These are phyloP conservation scores for Eumerus sabulonum DNA, from an alignment of 2,888 invertebrate species.

Conservation along the genomic window DNA sequence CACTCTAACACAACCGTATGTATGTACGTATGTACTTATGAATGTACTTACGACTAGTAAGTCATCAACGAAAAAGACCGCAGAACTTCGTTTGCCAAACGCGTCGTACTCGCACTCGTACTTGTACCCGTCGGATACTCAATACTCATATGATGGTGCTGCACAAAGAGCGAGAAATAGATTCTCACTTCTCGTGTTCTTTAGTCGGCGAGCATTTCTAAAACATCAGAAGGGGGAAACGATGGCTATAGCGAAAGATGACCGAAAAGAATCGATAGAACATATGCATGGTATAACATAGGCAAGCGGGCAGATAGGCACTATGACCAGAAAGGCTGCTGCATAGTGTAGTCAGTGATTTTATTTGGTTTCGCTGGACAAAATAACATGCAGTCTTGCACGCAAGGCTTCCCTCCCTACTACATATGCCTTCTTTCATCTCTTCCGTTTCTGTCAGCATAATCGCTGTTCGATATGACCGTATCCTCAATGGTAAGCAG, in stretches of 20 bases:
- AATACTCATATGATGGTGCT: constrained; percentile 1
- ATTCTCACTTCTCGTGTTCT: constrained; percentile 43
- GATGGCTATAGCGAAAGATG: constrained; percentile 61
- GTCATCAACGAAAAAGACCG: constrained; percentile 60
- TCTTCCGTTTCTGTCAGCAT: constrained; percentile 41
- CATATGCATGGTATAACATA: constrained; percentile 34
- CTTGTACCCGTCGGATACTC: no score
- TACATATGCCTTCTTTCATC: constrained; percentile 30
- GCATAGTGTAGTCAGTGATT: constrained; percentile 49
- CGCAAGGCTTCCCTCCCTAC: constrained; percentile 50
- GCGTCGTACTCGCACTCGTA: constrained; percentile 19
- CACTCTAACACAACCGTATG: constrained; percentile 25
- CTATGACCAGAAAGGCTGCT: constrained; percentile 44
- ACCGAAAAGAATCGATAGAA: constrained; percentile 64
- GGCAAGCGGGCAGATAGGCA: constrained; percentile 21
- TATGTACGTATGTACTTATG: background rate
- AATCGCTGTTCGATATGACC: constrained; percentile 58
- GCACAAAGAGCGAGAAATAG: constrained; percentile 35
- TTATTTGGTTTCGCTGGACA: constrained; percentile 62
- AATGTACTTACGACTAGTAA: constrained; percentile 39
- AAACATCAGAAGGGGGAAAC: constrained; percentile 59
- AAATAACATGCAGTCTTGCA: constrained; percentile 63
- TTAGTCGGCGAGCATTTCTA: constrained; percentile 57
- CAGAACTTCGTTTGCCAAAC: constrained; percentile 32
- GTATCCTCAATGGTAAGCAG: constrained; percentile 38